Conservation (phyloP, 92 coral and sea anemone species). For the Porites evermanni region DNA sequence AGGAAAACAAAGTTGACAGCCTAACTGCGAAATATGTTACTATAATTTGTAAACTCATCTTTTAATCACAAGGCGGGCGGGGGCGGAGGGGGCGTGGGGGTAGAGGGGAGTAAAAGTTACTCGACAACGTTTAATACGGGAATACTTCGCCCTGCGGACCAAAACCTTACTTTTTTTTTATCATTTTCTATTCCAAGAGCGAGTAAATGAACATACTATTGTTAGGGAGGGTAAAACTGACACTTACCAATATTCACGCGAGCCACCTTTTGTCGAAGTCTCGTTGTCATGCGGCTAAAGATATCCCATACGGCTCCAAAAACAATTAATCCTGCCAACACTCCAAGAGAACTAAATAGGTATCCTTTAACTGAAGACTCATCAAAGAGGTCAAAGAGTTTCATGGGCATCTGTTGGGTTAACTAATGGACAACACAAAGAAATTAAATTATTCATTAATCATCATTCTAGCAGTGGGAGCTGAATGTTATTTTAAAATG, state of each 20-base stretch:
- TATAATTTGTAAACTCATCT: no score
- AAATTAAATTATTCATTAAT: background rate
- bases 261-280: background rate
- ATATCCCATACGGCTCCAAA: constrained; percentile 12
- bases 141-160: no score
- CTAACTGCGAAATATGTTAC: background rate
- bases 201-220: no score
- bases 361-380: background rate
- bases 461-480: background rate
- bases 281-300: background rate
- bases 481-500: background rate
- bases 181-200: no score
- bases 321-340: constrained; percentile 4
- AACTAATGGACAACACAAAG: background rate
- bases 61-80: no score
- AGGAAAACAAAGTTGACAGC: background rate
- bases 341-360: constrained; percentile 28
- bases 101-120: no score
- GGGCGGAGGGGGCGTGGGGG: no score
- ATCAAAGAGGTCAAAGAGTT: background rate
- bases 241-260: background rate
- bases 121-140: no score
- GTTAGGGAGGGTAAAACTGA: background rate
- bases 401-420: background rate
- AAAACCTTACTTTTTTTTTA: no score